Evolutionary conservation across 2,888 invertebrate species (phyloP).

Genomic region (Dioctria rufipes): DNA sequence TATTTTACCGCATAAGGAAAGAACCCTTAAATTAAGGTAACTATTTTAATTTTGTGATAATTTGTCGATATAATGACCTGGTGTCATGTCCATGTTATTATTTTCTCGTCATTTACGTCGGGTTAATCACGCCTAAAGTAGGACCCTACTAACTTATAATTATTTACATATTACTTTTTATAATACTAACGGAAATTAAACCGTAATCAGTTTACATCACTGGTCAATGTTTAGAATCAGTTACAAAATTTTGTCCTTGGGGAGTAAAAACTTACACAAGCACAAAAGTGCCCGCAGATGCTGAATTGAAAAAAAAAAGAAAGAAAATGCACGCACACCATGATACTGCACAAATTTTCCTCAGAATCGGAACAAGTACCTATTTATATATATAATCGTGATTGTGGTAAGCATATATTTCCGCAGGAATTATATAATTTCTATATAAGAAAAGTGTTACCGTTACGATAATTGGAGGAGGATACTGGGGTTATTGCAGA

Average conservation of each 20-base stretch:
- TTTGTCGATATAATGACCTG: too few species aligned
- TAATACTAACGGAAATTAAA: too few species aligned
- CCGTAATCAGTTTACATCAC: background rate
- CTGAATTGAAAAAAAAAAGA: background rate
- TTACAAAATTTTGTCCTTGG: conserved; percentile 40
- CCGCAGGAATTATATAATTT: conserved; percentile 43
- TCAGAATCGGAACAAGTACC: conserved; percentile 41
- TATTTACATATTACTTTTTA: too few species aligned
- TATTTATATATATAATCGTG: background rate
- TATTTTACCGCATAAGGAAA: too few species aligned
- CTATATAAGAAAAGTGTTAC: conserved; percentile 46
- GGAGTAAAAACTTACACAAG: conserved; percentile 21
- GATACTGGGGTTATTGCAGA: too few species aligned
- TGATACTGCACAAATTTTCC: conserved; percentile 33
- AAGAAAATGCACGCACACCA: background rate
- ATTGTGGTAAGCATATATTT: conserved; percentile 22
- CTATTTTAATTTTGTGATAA: too few species aligned
- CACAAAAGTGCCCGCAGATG: background rate
- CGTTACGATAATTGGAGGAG: conserved; percentile 28
- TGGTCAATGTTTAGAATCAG: conserved; percentile 16
- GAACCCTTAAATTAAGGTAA: too few species aligned
- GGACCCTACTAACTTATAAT: too few species aligned
- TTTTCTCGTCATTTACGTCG: too few species aligned
- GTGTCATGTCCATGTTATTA: too few species aligned
- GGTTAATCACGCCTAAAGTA: background rate